Evolutionary conservation across 1,140 invertebrate species (phyloP), one percentile per base, ranked within the genome.

Genomic region (Pogonus chalceus): DNA sequence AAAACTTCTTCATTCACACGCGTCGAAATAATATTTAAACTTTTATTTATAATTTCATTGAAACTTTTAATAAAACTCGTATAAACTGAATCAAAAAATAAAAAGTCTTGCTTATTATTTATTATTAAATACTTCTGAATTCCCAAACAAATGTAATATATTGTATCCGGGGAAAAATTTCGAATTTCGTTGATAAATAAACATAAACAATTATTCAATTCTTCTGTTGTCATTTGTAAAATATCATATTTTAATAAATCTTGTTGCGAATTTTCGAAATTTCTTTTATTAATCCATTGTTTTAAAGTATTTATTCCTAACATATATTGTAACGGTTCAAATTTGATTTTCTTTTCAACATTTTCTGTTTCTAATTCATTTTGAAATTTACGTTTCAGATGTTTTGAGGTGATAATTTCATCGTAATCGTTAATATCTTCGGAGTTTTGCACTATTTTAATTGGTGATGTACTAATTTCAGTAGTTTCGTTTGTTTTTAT

Each of bases 71-170:
- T n/a, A 46, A 46, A 50, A 63, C 60, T 69, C 31, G 31, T 7
- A 35, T 35, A 9, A 9, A 35, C 7, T 35, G n/a, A 7, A 9
- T n/a, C 7, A 9, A 35, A 7, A 35, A 9, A 35, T 35, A 35
- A 7, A 35, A 35, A 7, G 31, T 35, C n/a, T 7, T 35, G n/a
- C 31, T n/a, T 35, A 2, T 2, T 23, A 24, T 26, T 26, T 2
- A 26, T 23, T 2, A 35, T 31, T 35, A 53, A 46, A 26, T 22
- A 54, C 59, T 66, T n/a, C n/a, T n/a, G n/a, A n/a, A 52, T 73
- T 88, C 88, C 89, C 74, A 93, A 75, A 65, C 88, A 87, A 58
- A 94, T 77, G 72, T 93, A 94, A 70, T 88, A 92, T 64, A 93
- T 88, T 57, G 87, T 90, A 66, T 92, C 90, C 0, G 90, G 85